A percentile compares a stretch with the other conserved stretches of the same genome.
Conservation (phyloP, 2,113 vertebrate genomes). For the Crypturellus undulatus region DNA sequence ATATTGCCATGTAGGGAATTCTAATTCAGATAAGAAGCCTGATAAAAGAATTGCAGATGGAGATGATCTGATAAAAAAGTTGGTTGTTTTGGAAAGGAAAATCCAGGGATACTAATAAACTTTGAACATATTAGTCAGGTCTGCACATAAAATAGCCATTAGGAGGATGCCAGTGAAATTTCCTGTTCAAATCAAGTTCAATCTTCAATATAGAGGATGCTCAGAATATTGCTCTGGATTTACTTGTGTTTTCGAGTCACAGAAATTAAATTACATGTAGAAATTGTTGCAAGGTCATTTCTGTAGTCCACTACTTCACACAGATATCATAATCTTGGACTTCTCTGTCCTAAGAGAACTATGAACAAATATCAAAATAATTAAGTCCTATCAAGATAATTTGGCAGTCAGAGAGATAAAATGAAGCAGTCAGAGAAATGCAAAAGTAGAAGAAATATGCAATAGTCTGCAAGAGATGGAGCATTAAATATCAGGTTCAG, state of each 20-base stretch:
- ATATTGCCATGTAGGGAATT: neutral
- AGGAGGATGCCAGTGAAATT: neutral
- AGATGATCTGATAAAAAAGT: neutral
- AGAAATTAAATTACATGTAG: neutral
- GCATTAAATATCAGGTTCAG: neutral
- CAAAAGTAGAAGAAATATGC: neutral
- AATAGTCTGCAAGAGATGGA: neutral
- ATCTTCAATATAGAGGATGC: neutral
- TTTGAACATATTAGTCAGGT: neutral
- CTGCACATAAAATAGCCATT: neutral
- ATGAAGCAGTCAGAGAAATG: neutral
- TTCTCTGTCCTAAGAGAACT: neutral
- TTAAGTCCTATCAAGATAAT: neutral
- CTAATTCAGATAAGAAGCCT: neutral
- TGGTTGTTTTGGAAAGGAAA: neutral
- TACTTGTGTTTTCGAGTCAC: neutral
- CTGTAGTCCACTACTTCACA: neutral
- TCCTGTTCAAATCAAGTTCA: neutral
- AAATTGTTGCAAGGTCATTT: neutral
- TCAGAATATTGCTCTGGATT: neutral
- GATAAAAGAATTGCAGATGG: neutral
- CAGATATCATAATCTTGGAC: neutral
- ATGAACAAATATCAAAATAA: neutral
- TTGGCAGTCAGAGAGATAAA: neutral
- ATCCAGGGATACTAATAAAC: neutral